Evolutionary conservation across 2,888 invertebrate species (phyloP), one percentile per base, ranked within the genome.

Genomic region (Thymelicus sylvestris): DNA sequence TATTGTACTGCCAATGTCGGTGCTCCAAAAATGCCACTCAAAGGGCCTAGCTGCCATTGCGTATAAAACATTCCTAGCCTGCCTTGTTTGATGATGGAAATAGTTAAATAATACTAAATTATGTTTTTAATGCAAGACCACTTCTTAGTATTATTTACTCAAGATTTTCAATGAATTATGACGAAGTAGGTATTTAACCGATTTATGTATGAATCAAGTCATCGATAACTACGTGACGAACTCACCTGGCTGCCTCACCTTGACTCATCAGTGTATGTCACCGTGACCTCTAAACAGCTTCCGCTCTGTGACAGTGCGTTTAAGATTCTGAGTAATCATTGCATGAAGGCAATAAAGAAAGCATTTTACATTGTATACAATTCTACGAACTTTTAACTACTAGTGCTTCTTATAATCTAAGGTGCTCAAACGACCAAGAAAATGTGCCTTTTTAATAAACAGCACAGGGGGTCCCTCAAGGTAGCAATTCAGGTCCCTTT

Each of bases 221-320:
- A 70, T 65, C 65, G 41, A 65, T 65, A 71, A 60, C 65, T 41
- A 44, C 52, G 15, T 59, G 67, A 71, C 75, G 70, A 66, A 74
- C 73, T 76, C 80, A 79, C 81, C 78, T 78, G 80, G 73, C 72
- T 81, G 80, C 73, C 72, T 81, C 83, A 81, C 85, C 85, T 86
- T 87, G 86, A 87, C 80, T 86, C 84, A 81, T 74, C 76, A 76
- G 67, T 72, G 67, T 74, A 74, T 77, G 76, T 77, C 78, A 77
- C 71, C 60, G 63, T 73, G 72, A 74, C 74, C 73, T 77, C 73
- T 66, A 75, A 74, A 74, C 8, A 50, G 19, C 59, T 73, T 74
- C 74, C 75, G 71, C 66, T 12, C 64, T 19, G 47, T 38, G 10
- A 52, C 52, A 50, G 19, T 15, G 38, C 5, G 12, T 24, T 31